Percentiles rank a stretch among this genome's conserved stretches.
These are phyloP conservation scores for Osmoderma eremita DNA, from an alignment of 2,888 invertebrate species.

Conservation along the genomic window DNA sequence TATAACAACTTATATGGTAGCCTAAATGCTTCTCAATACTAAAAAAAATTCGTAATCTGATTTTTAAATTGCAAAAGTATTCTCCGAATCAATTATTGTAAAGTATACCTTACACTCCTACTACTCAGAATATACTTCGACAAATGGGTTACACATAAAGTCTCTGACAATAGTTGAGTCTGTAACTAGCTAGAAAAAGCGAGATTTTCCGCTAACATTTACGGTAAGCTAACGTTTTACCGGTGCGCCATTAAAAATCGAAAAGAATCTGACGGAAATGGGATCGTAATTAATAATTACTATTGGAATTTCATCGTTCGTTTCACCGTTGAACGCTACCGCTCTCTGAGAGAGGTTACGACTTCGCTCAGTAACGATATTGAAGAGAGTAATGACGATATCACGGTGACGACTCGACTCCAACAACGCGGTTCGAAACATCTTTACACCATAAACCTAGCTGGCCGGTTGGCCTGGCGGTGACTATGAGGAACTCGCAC, in stretches of 20 bases:
- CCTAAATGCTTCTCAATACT: too few species aligned
- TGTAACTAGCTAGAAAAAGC: slow-evolving; percentile 12
- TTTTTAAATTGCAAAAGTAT: too few species aligned
- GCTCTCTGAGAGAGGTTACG: slow-evolving; percentile 9
- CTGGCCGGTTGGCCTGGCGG: slow-evolving; percentile 25
- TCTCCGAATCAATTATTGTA: too few species aligned
- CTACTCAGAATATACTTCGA: too few species aligned
- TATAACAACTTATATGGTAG: too few species aligned
- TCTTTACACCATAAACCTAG: neutral
- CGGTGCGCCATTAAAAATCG: slow-evolving; percentile 7
- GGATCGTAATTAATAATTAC: neutral
- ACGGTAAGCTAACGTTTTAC: neutral
- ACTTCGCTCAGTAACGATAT: neutral
- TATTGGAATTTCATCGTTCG: neutral
- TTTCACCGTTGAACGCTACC: neutral
- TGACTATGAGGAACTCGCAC: slow-evolving; percentile 47
- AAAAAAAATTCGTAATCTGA: too few species aligned
- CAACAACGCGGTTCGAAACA: neutral
- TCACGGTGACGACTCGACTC: slow-evolving; percentile 7
- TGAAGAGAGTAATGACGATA: slow-evolving; percentile 21
- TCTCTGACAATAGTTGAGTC: too few species aligned
- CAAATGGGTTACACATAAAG: neutral
- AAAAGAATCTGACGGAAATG: slow-evolving; percentile 34
- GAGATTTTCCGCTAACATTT: slow-evolving; percentile 22
- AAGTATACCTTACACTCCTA: too few species aligned